A percentile compares a stretch with the other conserved stretches of the same genome.
Evolutionary conservation across 92 coral and sea anemone genomes (phyloP).

Genomic region (Anthopleura xanthogrammica): DNA sequence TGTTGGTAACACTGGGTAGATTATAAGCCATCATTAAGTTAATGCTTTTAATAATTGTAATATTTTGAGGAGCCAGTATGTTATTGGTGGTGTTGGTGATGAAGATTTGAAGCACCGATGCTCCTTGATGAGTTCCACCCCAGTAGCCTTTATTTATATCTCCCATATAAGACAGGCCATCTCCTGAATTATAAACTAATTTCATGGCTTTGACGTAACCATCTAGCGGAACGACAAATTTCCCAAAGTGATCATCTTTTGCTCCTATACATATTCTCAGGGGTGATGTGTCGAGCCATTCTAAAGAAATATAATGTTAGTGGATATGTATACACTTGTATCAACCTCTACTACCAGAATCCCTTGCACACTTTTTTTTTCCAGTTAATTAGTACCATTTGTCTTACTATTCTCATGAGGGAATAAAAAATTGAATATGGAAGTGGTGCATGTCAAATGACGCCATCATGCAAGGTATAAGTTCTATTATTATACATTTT

Average conservation of each 20-base stretch:
- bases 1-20: neutral
- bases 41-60: neutral
- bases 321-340: too few relatives aligned
- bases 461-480: too few relatives aligned
- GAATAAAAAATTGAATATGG: too few relatives aligned
- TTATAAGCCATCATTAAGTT: neutral
- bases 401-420: too few relatives aligned
- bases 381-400: too few relatives aligned
- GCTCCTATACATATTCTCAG: neutral
- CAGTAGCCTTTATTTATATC: slow-evolving; percentile 1
- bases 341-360: too few relatives aligned
- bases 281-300: neutral
- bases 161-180: slow-evolving; percentile 1
- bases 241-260: slow-evolving; percentile 11
- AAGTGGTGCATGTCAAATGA: too few relatives aligned
- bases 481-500: too few relatives aligned
- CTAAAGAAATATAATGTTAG: neutral
- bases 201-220: slow-evolving; percentile 20
- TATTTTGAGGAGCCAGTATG: neutral
- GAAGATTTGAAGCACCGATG: neutral
- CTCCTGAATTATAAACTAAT: slow-evolving; percentile 23
- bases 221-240: neutral
- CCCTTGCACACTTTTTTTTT: too few relatives aligned
- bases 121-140: slow-evolving; percentile 2
- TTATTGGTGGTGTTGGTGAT: neutral